A percentile compares a stretch with the other conserved stretches of the same genome.
These are phyloP conservation scores for Papilio demoleus DNA, from an alignment of 2,888 invertebrate species.

Conservation along the genomic window DNA sequence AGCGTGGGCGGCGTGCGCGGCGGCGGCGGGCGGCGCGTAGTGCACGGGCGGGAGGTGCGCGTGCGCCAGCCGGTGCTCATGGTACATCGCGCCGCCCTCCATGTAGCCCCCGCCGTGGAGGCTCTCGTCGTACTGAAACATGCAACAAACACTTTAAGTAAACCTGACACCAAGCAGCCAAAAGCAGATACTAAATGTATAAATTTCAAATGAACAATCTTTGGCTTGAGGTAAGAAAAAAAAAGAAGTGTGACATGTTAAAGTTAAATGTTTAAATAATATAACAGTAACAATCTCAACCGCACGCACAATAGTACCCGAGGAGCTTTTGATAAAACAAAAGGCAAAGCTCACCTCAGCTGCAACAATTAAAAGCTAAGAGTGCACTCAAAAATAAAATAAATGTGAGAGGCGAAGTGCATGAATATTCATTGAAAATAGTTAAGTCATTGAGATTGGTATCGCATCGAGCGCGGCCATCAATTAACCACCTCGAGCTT, in stretches of 20 bases:
- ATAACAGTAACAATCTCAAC: background rate
- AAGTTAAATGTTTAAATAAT: background rate
- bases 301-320: background rate
- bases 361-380: conserved; percentile 47
- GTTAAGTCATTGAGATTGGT: conserved; percentile 71
- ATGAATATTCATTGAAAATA: conserved; percentile 73
- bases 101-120: conserved; percentile 93
- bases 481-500: conserved; percentile 66
- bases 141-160: background rate
- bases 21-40: conserved; percentile 92
- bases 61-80: conserved; percentile 92
- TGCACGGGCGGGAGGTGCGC: conserved; percentile 88
- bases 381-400: conserved; percentile 55
- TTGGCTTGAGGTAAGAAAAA: no score
- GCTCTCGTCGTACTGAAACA: conserved; percentile 95
- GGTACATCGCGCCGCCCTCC: conserved; percentile 90
- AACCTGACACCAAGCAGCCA: background rate
- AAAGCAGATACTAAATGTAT: no score
- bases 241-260: no score
- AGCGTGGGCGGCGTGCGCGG: conserved; percentile 60
- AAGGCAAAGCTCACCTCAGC: background rate
- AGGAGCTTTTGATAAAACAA: conserved; percentile 7
- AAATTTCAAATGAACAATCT: no score
- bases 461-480: conserved; percentile 59
- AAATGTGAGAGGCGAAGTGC: conserved; percentile 45